Percentiles rank a stretch among this genome's conserved stretches.
These are phyloP conservation scores for Harlomillsia oculata DNA, from an alignment of 1,140 invertebrate genomes.

Conservation along the genomic window DNA sequence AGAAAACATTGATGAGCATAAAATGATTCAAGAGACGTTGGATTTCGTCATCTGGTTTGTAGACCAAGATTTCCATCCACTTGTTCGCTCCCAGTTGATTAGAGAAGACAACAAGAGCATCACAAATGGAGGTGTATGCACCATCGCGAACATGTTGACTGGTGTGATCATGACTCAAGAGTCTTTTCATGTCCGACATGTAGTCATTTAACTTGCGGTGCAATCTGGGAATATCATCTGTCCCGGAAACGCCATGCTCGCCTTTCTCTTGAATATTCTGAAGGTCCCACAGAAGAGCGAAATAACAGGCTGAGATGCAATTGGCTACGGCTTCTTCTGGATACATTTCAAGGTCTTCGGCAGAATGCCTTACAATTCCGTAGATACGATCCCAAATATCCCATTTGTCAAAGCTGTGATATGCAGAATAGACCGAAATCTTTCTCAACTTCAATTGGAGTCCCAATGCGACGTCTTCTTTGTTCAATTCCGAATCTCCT, in stretches of 20 bases:
- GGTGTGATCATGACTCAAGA: conserved; percentile 49
- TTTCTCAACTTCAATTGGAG: conserved; percentile 83
- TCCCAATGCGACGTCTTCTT: conserved; percentile 89
- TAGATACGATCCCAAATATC: conserved; percentile 67
- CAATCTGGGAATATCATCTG: conserved; percentile 29
- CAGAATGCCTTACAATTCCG: conserved; percentile 22
- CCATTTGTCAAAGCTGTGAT: conserved; percentile 78
- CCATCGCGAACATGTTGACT: conserved; percentile 47
- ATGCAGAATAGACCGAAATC: conserved; percentile 83
- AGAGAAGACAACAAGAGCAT: conserved; percentile 89
- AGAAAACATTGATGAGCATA: conserved; percentile 88
- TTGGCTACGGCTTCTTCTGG: conserved; percentile 63
- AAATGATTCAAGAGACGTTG: conserved; percentile 78
- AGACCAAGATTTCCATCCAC: conserved; percentile 59
- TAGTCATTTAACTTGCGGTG: conserved; percentile 56
- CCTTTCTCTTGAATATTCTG: conserved; percentile 64
- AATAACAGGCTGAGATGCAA: conserved; percentile 77
- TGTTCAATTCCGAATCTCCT: conserved; percentile 77
- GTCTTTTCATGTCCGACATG: conserved; percentile 60
- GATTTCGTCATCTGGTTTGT: conserved; percentile 67
- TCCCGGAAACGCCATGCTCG: conserved; percentile 46
- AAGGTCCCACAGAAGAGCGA: conserved; percentile 80
- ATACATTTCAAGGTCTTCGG: conserved; percentile 8
- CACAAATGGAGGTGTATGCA: conserved; percentile 88
- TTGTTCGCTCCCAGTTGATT: conserved; percentile 60